Percentiles rank a stretch among this genome's conserved stretches.
Evolutionary conservation across 2,797 vertebrate genomes (phyloP).

Genomic region (Rachycentron canadum): DNA sequence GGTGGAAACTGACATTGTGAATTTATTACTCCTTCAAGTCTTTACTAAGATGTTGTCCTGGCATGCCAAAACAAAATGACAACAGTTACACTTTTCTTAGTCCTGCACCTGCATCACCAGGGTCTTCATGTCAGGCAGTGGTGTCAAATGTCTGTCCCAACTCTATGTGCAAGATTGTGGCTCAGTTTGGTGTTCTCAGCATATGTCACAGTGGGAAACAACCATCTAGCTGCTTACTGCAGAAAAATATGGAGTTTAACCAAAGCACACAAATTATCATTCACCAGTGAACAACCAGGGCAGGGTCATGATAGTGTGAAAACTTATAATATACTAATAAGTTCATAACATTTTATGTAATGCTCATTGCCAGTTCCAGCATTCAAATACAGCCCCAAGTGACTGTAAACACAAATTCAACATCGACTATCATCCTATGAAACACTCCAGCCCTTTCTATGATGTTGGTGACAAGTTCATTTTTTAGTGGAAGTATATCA

Average conservation of each 20-base stretch:
- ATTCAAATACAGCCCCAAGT: conserved; percentile 2
- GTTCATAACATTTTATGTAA: background rate
- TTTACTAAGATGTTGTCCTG: background rate
- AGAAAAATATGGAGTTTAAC: background rate
- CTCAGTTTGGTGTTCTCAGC: background rate
- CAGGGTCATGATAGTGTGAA: background rate
- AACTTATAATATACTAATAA: too few relatives aligned
- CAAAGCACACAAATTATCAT: background rate
- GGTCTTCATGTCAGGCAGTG: background rate
- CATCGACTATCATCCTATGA: background rate
- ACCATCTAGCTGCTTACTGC: background rate
- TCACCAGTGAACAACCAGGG: background rate
- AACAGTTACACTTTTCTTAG: background rate
- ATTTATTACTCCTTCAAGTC: background rate
- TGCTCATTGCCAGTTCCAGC: background rate
- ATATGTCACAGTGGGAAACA: background rate
- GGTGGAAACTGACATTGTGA: background rate
- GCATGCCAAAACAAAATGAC: background rate
- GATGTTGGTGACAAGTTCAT: background rate
- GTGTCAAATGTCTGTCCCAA: too few relatives aligned
- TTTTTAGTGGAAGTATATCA: too few relatives aligned
- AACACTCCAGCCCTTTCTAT: background rate
- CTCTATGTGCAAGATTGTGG: background rate
- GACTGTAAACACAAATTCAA: background rate
- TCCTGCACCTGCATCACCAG: background rate